Conservation (phyloP, 2,797 vertebrate genomes). For the Sebastes iracundus region DNA sequence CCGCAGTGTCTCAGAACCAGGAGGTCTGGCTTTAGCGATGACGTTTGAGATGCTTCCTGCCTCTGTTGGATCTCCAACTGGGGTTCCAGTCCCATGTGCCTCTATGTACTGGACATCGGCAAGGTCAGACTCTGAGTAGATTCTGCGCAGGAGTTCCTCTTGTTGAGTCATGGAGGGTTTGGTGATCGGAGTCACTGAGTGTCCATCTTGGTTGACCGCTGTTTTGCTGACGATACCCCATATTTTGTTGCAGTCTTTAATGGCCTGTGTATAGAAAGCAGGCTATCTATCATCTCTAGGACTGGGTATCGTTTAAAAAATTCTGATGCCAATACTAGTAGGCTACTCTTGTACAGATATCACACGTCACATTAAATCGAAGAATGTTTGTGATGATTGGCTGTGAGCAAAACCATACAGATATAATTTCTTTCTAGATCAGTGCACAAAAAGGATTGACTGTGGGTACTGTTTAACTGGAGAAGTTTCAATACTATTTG, state of each 20-base stretch:
- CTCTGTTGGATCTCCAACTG: constrained; percentile 85
- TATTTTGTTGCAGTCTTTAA: constrained; percentile 84
- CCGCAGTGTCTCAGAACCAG: constrained; percentile 64
- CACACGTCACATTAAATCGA: no score
- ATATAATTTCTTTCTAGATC: no score
- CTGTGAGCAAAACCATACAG: no score
- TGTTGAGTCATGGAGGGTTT: constrained; percentile 88
- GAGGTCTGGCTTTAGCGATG: constrained; percentile 80
- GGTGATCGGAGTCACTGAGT: constrained; percentile 85
- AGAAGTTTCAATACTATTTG: no score
- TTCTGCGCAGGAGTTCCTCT: constrained; percentile 82
- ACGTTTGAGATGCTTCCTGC: constrained; percentile 83
- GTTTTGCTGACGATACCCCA: constrained; percentile 89
- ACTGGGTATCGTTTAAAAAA: no score
- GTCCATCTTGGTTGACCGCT: constrained; percentile 89
- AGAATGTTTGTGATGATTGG: no score
- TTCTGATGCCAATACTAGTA: no score
- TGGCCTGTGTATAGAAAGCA: constrained; percentile 77
- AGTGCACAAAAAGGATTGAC: no score
- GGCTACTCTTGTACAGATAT: no score
- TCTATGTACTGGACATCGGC: constrained; percentile 87
- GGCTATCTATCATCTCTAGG: neutral
- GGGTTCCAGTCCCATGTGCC: constrained; percentile 90
- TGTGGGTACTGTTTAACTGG: no score
- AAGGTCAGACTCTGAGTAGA: constrained; percentile 83